Conservation (phyloP, 2,888 invertebrate species). For the Mesorhabditis spiculigera region DNA sequence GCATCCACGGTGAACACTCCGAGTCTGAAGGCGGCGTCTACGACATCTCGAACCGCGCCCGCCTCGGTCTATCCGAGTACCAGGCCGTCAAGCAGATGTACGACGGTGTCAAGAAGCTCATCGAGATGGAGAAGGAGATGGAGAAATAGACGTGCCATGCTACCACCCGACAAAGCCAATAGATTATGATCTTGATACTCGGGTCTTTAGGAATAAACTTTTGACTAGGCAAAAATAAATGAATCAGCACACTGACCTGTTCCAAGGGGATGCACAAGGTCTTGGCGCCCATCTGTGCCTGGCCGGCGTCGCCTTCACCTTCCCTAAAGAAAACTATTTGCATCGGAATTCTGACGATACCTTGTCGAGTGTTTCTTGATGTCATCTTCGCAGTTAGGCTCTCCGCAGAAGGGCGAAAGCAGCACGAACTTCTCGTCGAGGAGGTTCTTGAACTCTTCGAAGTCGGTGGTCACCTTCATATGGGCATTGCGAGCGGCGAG, state of each 20-base stretch:
- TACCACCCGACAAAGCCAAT: conserved; percentile 57
- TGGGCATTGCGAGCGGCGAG: conserved; percentile 74
- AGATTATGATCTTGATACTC: conserved; percentile 64
- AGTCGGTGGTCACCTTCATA: conserved; percentile 72
- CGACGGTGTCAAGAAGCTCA: conserved; percentile 79
- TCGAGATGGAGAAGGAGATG: conserved; percentile 76
- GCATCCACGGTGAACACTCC: conserved; percentile 88
- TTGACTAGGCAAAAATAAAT: neutral
- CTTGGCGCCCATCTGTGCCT: conserved; percentile 86
- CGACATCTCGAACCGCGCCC: conserved; percentile 70
- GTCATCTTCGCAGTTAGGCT: conserved; percentile 80
- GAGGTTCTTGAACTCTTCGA: conserved; percentile 78
- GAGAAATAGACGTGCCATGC: conserved; percentile 13
- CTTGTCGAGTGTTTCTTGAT: conserved; percentile 76
- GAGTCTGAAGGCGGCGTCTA: conserved; percentile 89
- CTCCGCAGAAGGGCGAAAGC: conserved; percentile 92
- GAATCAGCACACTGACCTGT: conserved; percentile 66
- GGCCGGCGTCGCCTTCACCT: conserved; percentile 29
- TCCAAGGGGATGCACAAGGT: conserved; percentile 93
- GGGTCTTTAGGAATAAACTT: no score
- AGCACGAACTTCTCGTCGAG: conserved; percentile 85
- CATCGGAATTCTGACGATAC: conserved; percentile 62
- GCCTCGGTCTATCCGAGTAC: conserved; percentile 74
- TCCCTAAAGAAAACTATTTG: conserved; percentile 65
- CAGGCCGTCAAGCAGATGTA: conserved; percentile 77